Evolutionary conservation across 2,113 vertebrate species (phyloP), one percentile per base, ranked within the genome.

Genomic region (Eretmochelys imbricata): DNA sequence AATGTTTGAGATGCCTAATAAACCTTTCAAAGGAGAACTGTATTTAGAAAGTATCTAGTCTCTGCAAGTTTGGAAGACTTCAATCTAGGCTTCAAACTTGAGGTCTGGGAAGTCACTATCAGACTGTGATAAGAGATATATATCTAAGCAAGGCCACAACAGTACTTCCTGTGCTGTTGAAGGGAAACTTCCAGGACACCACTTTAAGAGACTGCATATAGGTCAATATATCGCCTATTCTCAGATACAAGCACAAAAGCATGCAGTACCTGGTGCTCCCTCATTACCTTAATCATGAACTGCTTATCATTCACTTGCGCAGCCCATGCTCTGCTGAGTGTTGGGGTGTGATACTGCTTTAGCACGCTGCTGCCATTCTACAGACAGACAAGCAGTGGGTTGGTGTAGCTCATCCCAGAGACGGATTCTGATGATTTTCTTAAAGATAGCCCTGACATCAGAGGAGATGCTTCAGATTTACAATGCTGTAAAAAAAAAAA

Each of bases 11-110:
- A 87, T 20, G 53, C 85, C 87, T 93, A 42, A 6, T 91, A 93
- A 95, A 95, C 49, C 48, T 79, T 79, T 38, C 83, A 94, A 48
- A 95, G 78, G 76, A 76, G 83, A 95, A 76, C 79, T 95, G 92
- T 91, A 91, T 96, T 97, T 97, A 97, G 95, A 95, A 93, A 59
- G 93, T 95, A 92, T 82, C 75, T 95, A 96, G 75, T 93, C 81
- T 91, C 55, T 90, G 84, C 46, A 89, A 20, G 59, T 51, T 87
- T 96, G 84, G 94, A 96, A 88, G 91, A 35, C 35, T 93, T 95
- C 14, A 50, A 88, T 84, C 31, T 75, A 54, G 82, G 54, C 50
- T 14, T 51, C 89, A 86, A 17, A 78, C 54, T 48, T 29, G 49
- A 42, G 69, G 51, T 94, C 90, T 50, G 14, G 19, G 35, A 48